These are phyloP conservation scores for Montipora sp. DNA, from an alignment of 64 coral and sea anemone genomes.

Conservation along the genomic window DNA sequence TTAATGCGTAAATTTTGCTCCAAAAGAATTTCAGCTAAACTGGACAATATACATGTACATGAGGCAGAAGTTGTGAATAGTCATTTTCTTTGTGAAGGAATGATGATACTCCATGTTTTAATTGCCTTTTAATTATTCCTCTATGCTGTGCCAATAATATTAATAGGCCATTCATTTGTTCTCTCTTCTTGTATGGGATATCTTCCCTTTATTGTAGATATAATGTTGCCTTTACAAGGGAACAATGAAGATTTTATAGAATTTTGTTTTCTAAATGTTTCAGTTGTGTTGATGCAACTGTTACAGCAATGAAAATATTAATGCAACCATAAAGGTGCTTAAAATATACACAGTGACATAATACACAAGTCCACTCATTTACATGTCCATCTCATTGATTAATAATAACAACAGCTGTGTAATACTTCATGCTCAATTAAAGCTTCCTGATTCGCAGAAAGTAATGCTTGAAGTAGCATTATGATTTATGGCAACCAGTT, in stretches of 20 bases:
- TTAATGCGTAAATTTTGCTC: neutral
- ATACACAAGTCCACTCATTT: too few relatives aligned
- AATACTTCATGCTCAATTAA: neutral
- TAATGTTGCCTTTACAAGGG: neutral
- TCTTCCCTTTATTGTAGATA: neutral
- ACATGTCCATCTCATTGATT: neutral
- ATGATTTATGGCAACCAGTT: too few relatives aligned
- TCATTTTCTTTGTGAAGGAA: neutral
- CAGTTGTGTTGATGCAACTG: neutral
- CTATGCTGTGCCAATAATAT: neutral
- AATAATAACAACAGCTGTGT: neutral
- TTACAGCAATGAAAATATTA: neutral
- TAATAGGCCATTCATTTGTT: neutral
- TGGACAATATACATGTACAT: too few relatives aligned
- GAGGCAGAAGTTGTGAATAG: too few relatives aligned
- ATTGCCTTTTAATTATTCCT: neutral
- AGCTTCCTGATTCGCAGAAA: neutral
- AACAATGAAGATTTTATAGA: neutral
- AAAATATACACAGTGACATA: too few relatives aligned
- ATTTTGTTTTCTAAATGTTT: neutral
- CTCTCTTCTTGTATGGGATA: neutral
- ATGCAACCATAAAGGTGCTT: neutral
- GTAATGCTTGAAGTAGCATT: neutral
- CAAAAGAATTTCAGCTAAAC: neutral
- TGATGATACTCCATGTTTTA: neutral